Conservation (phyloP, 2,797 vertebrate species). For the Momotus momota region DNA sequence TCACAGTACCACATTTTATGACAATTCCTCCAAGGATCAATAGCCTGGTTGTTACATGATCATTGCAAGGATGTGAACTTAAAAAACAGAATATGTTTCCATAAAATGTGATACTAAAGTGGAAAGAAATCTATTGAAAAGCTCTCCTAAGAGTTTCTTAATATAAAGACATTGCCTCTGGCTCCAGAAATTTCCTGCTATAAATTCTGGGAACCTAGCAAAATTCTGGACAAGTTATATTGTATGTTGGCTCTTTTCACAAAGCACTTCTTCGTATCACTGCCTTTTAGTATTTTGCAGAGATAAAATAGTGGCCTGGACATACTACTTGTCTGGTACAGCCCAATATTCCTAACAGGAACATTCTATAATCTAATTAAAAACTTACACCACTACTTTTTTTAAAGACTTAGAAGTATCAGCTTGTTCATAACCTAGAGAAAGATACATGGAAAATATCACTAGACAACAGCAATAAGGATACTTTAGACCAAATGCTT, state of each 20-base stretch:
- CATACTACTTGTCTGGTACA: not conserved
- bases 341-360: not conserved
- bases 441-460: not conserved
- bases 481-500: not conserved
- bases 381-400: not conserved
- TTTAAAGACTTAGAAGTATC: not conserved
- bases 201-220: not conserved
- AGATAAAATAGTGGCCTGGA: not conserved
- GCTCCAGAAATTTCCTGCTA: not conserved
- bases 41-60: not conserved
- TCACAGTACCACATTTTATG: not conserved
- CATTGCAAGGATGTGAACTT: not conserved
- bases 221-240: not conserved
- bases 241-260: not conserved
- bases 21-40: not conserved
- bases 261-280: not conserved
- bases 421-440: not conserved
- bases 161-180: not conserved
- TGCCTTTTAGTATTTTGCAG: not conserved
- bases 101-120: not conserved
- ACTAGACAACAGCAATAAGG: not conserved
- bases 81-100: not conserved
- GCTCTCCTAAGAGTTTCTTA: not conserved
- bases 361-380: not conserved
- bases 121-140: not conserved